Conservation (phyloP, 2,888 invertebrate genomes). For the Eupithecia dodoneata region DNA sequence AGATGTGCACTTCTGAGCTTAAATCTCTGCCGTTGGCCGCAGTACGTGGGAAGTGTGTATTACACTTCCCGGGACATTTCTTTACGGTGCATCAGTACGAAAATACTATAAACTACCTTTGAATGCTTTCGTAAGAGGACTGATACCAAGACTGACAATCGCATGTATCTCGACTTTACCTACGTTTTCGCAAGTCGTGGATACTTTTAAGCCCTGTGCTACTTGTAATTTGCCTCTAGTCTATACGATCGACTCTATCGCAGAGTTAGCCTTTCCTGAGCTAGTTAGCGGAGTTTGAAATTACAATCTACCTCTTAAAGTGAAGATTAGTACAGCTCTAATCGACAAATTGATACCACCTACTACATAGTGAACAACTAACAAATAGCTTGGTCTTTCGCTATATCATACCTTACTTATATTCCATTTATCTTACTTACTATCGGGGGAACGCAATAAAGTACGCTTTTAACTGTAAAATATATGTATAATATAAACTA, state of each 20-base stretch:
- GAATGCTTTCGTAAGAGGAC: conserved; percentile 79
- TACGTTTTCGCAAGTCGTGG: conserved; percentile 68
- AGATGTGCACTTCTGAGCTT: conserved; percentile 89
- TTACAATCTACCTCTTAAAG: conserved; percentile 82
- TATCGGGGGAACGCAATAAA: conserved; percentile 88
- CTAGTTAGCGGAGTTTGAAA: conserved; percentile 75
- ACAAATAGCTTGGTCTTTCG: conserved; percentile 5
- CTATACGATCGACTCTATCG: conserved; percentile 58
- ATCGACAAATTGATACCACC: conserved; percentile 20
- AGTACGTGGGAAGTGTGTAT: conserved; percentile 24
- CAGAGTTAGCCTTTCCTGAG: conserved; percentile 67
- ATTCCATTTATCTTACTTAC: conserved; percentile 58
- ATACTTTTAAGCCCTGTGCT: conserved; percentile 69
- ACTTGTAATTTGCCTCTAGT: conserved; percentile 69
- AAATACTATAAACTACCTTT: conserved; percentile 79
- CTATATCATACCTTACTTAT: conserved; percentile 19
- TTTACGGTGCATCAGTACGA: conserved; percentile 78
- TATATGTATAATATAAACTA: conserved; percentile 43
- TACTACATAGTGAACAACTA: conserved; percentile 12
- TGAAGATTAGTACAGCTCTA: conserved; percentile 61
- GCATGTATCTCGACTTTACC: conserved; percentile 76
- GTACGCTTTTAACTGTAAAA: conserved; percentile 86
- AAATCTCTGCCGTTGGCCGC: conserved; percentile 34
- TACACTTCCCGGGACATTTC: conserved; percentile 51
- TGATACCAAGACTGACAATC: conserved; percentile 82